Conservation (phyloP, 2,113 vertebrate species). For the Melierax canorus region DNA sequence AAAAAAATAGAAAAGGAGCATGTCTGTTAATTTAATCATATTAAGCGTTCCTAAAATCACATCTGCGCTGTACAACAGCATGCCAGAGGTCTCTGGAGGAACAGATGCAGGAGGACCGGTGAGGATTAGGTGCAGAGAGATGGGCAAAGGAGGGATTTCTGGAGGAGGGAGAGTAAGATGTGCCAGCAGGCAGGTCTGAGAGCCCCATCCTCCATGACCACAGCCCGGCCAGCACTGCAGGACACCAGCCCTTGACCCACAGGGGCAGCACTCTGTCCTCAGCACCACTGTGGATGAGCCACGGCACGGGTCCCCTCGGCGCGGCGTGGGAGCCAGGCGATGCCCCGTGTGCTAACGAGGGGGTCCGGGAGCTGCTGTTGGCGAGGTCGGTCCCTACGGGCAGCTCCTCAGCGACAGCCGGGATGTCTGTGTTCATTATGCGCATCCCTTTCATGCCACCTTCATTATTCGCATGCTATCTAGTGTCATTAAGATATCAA, state of each 20-base stretch:
- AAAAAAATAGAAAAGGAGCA: not conserved
- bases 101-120: not conserved
- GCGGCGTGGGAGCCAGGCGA: accelerated
- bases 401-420: not conserved
- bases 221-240: accelerated
- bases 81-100: not conserved
- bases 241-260: not conserved
- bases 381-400: not conserved
- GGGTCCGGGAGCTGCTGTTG: not conserved
- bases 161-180: not conserved
- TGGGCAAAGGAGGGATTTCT: not conserved
- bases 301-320: accelerated
- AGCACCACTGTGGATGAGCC: accelerated
- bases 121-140: not conserved
- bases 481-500: conserved; percentile 78
- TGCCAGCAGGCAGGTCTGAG: not conserved
- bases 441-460: conserved; percentile 23
- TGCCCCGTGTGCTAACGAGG: not conserved
- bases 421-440: conserved; percentile 47
- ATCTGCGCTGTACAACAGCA: not conserved
- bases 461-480: conserved; percentile 62
- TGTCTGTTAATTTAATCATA: not conserved
- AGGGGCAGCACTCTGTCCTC: not conserved
- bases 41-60: not conserved
- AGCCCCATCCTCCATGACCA: not conserved